Evolutionary conservation across 2,888 invertebrate species (phyloP).

Genomic region (Conops quadrifasciatus): DNA sequence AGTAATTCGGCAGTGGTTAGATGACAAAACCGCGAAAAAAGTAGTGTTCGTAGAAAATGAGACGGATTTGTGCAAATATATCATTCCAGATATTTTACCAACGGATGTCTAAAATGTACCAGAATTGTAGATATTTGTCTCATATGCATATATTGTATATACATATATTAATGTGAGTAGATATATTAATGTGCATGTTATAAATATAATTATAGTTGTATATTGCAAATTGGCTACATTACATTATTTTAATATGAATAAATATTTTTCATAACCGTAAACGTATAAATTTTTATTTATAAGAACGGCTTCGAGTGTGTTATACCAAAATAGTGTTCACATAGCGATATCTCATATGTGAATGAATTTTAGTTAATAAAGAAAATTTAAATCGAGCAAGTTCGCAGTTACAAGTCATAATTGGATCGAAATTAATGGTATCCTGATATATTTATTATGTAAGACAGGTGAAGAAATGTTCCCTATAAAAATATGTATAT

Average conservation of each 20-base stretch:
- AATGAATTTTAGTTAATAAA: too few species aligned
- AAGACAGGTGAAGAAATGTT: too few species aligned
- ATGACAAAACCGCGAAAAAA: conserved; percentile 80
- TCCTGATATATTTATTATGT: too few species aligned
- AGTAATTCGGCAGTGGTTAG: conserved; percentile 79
- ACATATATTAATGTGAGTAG: conserved; percentile 13
- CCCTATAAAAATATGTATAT: too few species aligned
- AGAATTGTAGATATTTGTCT: conserved; percentile 14
- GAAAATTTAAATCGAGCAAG: too few species aligned
- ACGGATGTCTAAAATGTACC: conserved; percentile 68
- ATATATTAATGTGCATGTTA: conserved; percentile 1
- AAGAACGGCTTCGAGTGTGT: conserved; percentile 2
- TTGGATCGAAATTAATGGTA: too few species aligned
- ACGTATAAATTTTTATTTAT: conserved; percentile 24
- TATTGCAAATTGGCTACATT: conserved; percentile 11
- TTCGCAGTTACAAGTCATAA: too few species aligned
- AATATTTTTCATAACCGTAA: background rate
- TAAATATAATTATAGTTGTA: conserved; percentile 24
- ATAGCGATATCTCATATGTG: too few species aligned
- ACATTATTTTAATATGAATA: background rate
- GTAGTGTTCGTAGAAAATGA: conserved; percentile 77
- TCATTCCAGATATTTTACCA: conserved; percentile 82
- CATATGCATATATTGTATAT: conserved; percentile 10
- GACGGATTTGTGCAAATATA: conserved; percentile 75
- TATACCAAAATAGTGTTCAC: too few species aligned